These are phyloP conservation scores for Cephus runcator DNA, from an alignment of 2,888 invertebrate species.

Conservation along the genomic window DNA sequence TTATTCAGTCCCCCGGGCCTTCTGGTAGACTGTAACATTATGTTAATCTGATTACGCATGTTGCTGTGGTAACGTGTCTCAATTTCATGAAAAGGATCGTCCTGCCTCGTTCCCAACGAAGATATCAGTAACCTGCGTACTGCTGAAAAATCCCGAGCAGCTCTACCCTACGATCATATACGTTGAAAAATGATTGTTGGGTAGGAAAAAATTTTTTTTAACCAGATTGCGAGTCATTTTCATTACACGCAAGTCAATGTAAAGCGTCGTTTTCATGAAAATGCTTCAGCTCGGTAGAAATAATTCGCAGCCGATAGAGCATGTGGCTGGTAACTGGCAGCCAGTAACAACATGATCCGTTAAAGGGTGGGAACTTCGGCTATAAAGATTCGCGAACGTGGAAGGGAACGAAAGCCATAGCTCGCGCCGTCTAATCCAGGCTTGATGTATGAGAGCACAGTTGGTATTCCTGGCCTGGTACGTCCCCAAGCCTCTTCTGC, in stretches of 20 bases:
- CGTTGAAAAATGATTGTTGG: neutral
- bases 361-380: neutral
- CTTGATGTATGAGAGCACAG: conserved; percentile 27
- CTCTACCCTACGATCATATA: neutral
- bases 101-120: no score
- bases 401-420: conserved; percentile 14
- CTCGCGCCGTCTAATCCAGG: conserved; percentile 32
- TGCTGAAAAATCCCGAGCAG: neutral
- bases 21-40: neutral
- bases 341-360: neutral
- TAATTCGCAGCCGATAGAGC: neutral
- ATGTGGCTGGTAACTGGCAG: neutral
- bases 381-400: conserved; percentile 1
- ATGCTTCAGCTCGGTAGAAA: neutral
- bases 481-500: conserved; percentile 12
- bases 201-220: neutral
- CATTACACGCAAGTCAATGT: neutral
- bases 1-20: neutral
- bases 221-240: neutral
- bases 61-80: neutral
- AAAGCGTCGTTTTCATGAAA: neutral
- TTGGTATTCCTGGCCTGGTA: conserved; percentile 27
- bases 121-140: no score
- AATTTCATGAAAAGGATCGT: neutral
- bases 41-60: neutral